These are phyloP conservation scores for Elaphurus davidianus DNA, from an alignment of 2,113 vertebrate species.

Conservation along the genomic window DNA sequence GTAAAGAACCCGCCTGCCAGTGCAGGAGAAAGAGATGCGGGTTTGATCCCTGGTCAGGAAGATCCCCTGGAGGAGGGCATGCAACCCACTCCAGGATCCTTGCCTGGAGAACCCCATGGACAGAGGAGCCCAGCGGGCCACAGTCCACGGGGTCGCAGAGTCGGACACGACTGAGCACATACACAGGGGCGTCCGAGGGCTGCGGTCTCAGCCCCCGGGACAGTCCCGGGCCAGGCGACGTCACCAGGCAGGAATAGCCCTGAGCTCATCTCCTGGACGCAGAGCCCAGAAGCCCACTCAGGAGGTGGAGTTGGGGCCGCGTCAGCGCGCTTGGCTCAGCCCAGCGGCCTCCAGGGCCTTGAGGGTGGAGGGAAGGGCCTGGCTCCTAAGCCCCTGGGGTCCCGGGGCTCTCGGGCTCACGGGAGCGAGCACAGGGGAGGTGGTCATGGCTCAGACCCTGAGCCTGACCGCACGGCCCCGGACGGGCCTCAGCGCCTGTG, in stretches of 20 bases:
- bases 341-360: background rate
- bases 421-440: constrained; percentile 37
- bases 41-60: background rate
- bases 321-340: background rate
- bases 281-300: background rate
- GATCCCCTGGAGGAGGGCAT: background rate
- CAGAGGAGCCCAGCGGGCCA: background rate
- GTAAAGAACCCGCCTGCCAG: background rate
- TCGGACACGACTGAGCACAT: rapidly evolving
- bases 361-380: background rate
- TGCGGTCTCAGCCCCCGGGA: background rate
- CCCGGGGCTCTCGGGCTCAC: background rate
- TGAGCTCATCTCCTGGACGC: constrained; percentile 52
- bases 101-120: background rate
- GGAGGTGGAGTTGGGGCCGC: background rate
- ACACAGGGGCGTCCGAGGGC: rapidly evolving
- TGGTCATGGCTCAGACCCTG: rapidly evolving
- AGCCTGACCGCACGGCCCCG: rapidly evolving
- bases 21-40: background rate
- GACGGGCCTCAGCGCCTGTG: rapidly evolving
- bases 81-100: background rate
- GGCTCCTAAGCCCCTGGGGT: background rate
- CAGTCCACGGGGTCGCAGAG: background rate
- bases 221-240: background rate
- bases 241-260: constrained; percentile 34